Percentiles rank a stretch among this genome's conserved stretches.
Conservation (phyloP, 2,113 vertebrate genomes). For the Vidua chalybeata region DNA sequence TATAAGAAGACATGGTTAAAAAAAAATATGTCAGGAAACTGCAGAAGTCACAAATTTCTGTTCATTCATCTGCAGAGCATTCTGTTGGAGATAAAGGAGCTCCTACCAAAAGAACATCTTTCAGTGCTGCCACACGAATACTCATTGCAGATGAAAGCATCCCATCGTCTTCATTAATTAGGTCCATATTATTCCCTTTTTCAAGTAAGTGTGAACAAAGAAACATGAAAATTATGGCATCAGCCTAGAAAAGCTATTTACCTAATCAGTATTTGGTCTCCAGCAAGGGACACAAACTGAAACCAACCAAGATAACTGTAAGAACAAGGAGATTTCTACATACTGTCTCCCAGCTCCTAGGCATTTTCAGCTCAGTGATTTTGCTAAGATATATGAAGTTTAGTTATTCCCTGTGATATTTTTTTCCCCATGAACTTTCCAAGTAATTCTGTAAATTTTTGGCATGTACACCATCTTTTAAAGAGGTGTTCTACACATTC, state of each 20-base stretch:
- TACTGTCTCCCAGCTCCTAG: background rate
- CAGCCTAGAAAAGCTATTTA: background rate
- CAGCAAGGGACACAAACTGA: background rate
- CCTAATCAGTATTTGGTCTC: background rate
- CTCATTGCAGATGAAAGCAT: background rate
- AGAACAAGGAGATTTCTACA: background rate
- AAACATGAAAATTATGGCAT: background rate
- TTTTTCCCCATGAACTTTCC: background rate
- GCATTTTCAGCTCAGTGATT: background rate
- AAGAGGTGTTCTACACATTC: background rate
- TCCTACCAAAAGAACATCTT: background rate
- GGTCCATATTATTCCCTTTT: background rate
- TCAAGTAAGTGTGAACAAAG: background rate
- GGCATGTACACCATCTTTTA: background rate
- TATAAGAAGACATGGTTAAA: background rate
- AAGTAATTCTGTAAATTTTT: background rate
- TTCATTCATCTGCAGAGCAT: background rate
- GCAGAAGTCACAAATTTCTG: background rate
- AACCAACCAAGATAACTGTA: background rate
- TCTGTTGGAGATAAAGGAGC: background rate
- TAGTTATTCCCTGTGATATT: background rate
- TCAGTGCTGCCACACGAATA: background rate
- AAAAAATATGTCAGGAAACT: background rate
- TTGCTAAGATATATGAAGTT: background rate
- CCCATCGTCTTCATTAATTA: background rate